Percentiles rank a stretch among this genome's conserved stretches.
Conservation (phyloP, 1,140 invertebrate species). For the Cydia strobilella region DNA sequence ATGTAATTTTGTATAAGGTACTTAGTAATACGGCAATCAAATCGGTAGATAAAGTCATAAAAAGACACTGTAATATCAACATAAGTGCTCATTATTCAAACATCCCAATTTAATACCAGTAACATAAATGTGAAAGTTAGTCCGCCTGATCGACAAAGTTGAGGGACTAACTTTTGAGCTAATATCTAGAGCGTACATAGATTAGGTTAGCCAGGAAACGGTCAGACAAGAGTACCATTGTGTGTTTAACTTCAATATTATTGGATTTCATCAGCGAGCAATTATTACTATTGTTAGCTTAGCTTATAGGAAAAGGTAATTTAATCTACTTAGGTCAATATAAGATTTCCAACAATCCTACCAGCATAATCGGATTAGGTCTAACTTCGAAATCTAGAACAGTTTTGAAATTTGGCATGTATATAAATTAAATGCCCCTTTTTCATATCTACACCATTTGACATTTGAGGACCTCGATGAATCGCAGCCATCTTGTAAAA, state of each 20-base stretch:
- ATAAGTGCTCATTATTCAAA: slow-evolving; percentile 9
- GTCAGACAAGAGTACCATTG: background rate
- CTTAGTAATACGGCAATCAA: background rate
- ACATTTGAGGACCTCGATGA: no score
- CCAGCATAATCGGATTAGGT: no score
- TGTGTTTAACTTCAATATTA: slow-evolving; percentile 9
- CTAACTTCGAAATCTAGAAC: no score
- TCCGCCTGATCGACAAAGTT: background rate
- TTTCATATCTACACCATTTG: no score
- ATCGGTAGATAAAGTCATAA: slow-evolving; percentile 11
- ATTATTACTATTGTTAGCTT: no score
- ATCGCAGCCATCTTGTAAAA: no score
- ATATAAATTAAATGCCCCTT: no score
- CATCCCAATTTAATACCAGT: slow-evolving; percentile 1
- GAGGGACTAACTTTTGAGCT: slow-evolving; percentile 1
- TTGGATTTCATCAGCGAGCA: background rate
- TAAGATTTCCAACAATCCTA: no score
- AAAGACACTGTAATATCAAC: background rate
- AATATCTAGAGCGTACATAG: background rate
- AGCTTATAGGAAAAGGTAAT: no score
- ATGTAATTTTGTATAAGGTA: background rate
- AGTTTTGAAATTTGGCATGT: no score
- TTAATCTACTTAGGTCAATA: no score
- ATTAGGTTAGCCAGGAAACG: slow-evolving; percentile 3
- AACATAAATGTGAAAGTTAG: slow-evolving; percentile 1